phyloP scores from a whole-genome alignment of 2,888 invertebrate species.

The Drosophila mercatorum region DNA sequence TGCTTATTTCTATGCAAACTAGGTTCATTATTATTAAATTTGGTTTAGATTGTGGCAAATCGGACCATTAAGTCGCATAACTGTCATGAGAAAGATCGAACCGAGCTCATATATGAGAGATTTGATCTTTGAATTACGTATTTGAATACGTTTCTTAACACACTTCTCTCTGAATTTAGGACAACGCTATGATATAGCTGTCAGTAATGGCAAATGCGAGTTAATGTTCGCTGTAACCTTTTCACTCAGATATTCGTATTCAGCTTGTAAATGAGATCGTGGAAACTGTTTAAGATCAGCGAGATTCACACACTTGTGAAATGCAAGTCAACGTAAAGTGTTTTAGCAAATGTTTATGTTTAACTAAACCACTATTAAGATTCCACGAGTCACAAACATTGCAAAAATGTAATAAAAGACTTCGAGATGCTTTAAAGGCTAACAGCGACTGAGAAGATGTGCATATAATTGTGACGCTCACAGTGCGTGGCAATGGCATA shows the following conservation, averaged over 20 bases:
- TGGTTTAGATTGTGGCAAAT: not conserved
- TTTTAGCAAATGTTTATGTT: constrained; percentile 11
- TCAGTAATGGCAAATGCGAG: not conserved
- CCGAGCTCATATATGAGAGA: too few relatives aligned
- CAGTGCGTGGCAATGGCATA: constrained; percentile 71
- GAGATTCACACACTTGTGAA: constrained; percentile 15
- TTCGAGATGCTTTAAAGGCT: constrained; percentile 22
- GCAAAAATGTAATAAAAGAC: constrained; percentile 36
- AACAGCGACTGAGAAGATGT: constrained; percentile 38
- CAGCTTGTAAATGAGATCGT: constrained; percentile 12
- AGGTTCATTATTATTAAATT: not conserved
- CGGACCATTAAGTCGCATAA: not conserved
- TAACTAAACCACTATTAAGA: constrained; percentile 11
- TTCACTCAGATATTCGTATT: not conserved
- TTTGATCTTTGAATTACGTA: not conserved
- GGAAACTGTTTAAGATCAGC: not conserved
- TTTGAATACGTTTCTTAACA: not conserved
- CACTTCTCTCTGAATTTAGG: not conserved
- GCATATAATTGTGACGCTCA: constrained; percentile 52
- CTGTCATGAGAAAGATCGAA: not conserved
- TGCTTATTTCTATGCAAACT: not conserved
- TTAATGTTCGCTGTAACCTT: not conserved
- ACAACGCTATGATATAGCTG: not conserved
- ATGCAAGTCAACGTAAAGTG: constrained; percentile 1
- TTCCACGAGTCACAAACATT: constrained; percentile 19